Evolutionary conservation across 2,888 invertebrate genomes (phyloP).

Genomic region (Caenorhabditis macrosperma): DNA sequence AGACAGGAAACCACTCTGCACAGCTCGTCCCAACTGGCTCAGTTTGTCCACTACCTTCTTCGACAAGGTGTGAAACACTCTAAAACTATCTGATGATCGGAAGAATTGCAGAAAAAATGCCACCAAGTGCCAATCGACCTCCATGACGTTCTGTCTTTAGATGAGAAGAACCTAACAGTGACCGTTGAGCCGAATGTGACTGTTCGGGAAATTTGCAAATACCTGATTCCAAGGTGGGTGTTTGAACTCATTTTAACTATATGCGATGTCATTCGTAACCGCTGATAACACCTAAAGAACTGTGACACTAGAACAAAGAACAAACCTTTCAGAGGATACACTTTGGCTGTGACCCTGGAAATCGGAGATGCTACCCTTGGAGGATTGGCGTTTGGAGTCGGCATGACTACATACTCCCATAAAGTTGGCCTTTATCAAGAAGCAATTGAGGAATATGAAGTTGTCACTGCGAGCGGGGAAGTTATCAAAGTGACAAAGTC

Average conservation of each 20-base stretch:
- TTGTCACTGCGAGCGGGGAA: conserved; percentile 85
- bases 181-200: conserved; percentile 86
- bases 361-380: conserved; percentile 86
- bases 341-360: conserved; percentile 86
- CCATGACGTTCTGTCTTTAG: conserved; percentile 84
- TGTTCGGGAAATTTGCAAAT: conserved; percentile 85
- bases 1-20: conserved; percentile 84
- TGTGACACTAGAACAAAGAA: too few relatives aligned
- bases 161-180: conserved; percentile 84
- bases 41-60: conserved; percentile 86
- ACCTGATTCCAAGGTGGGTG: conserved; percentile 82
- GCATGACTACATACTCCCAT: conserved; percentile 88
- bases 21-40: conserved; percentile 86
- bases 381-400: conserved; percentile 86
- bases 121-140: conserved; percentile 85
- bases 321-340: conserved; percentile 83
- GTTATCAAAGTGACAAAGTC: conserved; percentile 81
- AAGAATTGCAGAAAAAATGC: conserved; percentile 81
- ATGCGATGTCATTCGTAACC: too few relatives aligned
- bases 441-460: conserved; percentile 85
- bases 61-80: conserved; percentile 81
- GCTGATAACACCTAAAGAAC: conserved; percentile 14
- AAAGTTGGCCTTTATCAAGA: conserved; percentile 86
- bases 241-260: too few relatives aligned
- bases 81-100: not conserved